These are phyloP conservation scores for Theocolax elegans DNA, from an alignment of 1,140 invertebrate genomes.

Conservation along the genomic window DNA sequence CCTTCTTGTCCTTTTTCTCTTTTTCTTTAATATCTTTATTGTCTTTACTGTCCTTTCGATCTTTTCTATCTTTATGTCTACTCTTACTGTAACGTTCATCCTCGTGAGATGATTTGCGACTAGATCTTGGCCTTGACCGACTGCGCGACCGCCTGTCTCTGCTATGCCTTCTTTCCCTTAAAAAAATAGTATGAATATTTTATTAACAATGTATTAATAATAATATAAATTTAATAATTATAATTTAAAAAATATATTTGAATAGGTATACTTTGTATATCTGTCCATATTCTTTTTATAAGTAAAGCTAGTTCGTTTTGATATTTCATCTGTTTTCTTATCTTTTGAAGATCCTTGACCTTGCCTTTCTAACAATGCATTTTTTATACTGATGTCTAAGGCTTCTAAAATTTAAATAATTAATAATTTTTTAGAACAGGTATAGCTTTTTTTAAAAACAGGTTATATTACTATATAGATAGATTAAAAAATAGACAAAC, in stretches of 20 bases:
- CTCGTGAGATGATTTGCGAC: slow-evolving; percentile 45
- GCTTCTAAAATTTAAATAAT: slow-evolving; percentile 28
- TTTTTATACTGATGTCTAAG: slow-evolving; percentile 34
- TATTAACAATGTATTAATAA: too few relatives aligned
- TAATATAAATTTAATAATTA: background rate
- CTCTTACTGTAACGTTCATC: slow-evolving; percentile 46
- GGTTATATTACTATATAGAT: too few relatives aligned
- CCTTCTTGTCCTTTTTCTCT: slow-evolving; percentile 44
- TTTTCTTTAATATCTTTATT: slow-evolving; percentile 47
- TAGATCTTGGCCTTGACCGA: slow-evolving; percentile 49
- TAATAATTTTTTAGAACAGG: background rate
- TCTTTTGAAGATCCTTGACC: slow-evolving; percentile 30
- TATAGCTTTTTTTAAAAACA: slow-evolving; percentile 18
- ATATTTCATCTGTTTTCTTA: slow-evolving; percentile 29
- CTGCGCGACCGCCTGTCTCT: slow-evolving; percentile 44
- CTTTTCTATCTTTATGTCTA: slow-evolving; percentile 48
- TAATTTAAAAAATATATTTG: background rate
- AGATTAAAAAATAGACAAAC: too few relatives aligned
- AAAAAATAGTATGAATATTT: too few relatives aligned
- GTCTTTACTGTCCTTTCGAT: slow-evolving; percentile 46
- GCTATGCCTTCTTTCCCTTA: slow-evolving; percentile 28
- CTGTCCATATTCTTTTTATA: slow-evolving; percentile 35
- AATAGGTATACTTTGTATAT: slow-evolving; percentile 4
- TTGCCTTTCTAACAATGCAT: slow-evolving; percentile 25
- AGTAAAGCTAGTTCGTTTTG: slow-evolving; percentile 26